Base-by-base conservation (phyloP, 1,140 invertebrate species). In the Hyles euphorbiae region DNA sequence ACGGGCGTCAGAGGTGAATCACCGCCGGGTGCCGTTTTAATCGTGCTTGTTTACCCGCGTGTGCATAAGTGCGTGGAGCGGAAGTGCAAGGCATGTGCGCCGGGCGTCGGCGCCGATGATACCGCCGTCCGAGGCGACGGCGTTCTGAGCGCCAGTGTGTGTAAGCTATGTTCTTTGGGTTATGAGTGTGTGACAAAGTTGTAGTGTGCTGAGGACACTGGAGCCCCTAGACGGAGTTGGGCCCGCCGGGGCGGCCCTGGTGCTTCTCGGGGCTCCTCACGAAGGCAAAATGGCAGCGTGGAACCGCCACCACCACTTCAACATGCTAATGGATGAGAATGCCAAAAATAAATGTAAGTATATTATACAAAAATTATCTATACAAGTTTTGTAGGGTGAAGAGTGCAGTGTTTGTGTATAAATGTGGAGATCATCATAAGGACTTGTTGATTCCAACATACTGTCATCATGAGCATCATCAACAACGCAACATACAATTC, bases 241-340 rank as follows among this genome's bases (percentile, higher is more conserved):
- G 86, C 87, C 86, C 87, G 87, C 87, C 78, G 87, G 87, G 81
- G 87, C 87, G 84, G 87, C 87, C 83, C 84, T 88, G 76, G 87
- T 87, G 83, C 83, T 88, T 85, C 83, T 88, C 78, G 86, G 83
- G 90, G 90, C 90, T 88, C 89, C 90, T 74, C 88, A 88, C 83
- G 88, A 90, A 87, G 89, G 90, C 87, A 91, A 88, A 81, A 90
- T 90, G 89, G 89, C 91, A 87, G 92, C 92, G 89, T 93, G 92
- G 92, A 93, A 93, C 82, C 93, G 92, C 80, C 92, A 94, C 83
- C 92, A 94, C 87, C 92, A 93, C 79, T 90, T 93, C 76, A 89
- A 86, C 81, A 92, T 93, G 91, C 91, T 93, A 71, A 92, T 93
- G 91, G 93, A 94, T 83, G 93, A 93, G 81, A 89, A 89, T 83